Base-by-base conservation (phyloP, 2,888 invertebrate genomes). In the Dryocosmus kuriphilus region DNA sequence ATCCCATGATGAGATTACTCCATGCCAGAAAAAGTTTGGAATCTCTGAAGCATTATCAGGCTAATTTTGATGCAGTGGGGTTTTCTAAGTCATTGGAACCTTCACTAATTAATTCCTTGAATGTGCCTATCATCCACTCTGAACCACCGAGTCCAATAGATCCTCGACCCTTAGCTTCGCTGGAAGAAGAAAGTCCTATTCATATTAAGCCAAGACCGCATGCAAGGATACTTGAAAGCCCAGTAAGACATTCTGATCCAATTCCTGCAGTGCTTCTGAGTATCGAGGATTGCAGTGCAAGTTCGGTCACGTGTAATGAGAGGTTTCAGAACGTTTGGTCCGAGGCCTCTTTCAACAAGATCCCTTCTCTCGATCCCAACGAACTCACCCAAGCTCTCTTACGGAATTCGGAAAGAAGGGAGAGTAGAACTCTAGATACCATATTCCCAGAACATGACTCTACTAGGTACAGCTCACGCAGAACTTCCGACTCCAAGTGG, bases 81-180 rank as follows among this genome's bases (percentile, higher is more conserved):
- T 84, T 84, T 30, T 22, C 76, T 3, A 84, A 82, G 62, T 62
- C 88, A 4, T 62, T 86, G n/a, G 85, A 86, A 35, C 85, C 89
- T 0, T 84, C 80, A 22, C 35, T 87, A 32, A 83, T 82, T 79
- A 85, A 88, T 11, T 84, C 84, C 11, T 79, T 91, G 14, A 77
- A 78, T 1, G 87, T 90, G 2, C 91, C 91, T 2, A 85, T 83
- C 5, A 86, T 89, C 79, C 89, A 89, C 65, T 91, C 91, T 19
- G 91, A 91, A 73, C 91, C 91, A 0, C 88, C 90, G 4, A 91
- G 90, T 80, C 90, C 91, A 0, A 85, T 91, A 63, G 89, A 90
- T 32, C 87, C 88, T 1, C 83, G 88, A 19, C 86, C 89, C 0
- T 78, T 89, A 19, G 86, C 83, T 5, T 84, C 88, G 0, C 80